These are phyloP conservation scores for Phrynosoma platyrhinos DNA, from an alignment of 2,113 vertebrate genomes.

Conservation along the genomic window DNA sequence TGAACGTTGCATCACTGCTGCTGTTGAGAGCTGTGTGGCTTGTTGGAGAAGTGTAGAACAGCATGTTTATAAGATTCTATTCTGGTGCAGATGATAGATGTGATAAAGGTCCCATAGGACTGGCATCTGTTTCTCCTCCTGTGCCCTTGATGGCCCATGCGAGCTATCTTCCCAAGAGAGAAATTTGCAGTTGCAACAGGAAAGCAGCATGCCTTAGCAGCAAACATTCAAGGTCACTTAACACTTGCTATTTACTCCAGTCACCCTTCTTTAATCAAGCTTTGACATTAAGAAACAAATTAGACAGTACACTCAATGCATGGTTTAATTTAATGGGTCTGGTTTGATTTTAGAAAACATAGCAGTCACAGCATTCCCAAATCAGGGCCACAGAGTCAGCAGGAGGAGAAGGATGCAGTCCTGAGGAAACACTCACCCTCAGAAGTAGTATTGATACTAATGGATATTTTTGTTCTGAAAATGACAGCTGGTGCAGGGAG, in stretches of 20 bases:
- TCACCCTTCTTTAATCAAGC: background rate
- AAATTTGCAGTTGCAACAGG: background rate
- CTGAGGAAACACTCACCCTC: background rate
- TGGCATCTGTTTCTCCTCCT: background rate
- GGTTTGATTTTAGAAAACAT: background rate
- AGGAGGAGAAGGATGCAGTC: background rate
- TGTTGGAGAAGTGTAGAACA: background rate
- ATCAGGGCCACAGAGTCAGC: no score
- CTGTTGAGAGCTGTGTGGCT: background rate
- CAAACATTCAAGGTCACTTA: background rate
- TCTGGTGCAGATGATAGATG: background rate
- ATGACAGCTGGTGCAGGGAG: background rate
- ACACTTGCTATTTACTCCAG: background rate
- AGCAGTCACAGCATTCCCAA: no score
- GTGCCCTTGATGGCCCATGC: background rate
- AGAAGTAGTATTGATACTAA: background rate
- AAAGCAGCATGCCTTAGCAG: background rate
- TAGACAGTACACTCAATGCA: background rate
- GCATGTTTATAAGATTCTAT: background rate
- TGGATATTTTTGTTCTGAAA: background rate
- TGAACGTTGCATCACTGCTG: background rate
- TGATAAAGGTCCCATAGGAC: background rate
- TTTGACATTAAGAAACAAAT: background rate
- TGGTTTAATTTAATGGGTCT: background rate
- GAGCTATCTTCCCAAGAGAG: background rate